A percentile compares a stretch with the other conserved stretches of the same genome.
These are phyloP conservation scores for Malurus cyaneus DNA, from an alignment of 2,113 vertebrate species.

Conservation along the genomic window DNA sequence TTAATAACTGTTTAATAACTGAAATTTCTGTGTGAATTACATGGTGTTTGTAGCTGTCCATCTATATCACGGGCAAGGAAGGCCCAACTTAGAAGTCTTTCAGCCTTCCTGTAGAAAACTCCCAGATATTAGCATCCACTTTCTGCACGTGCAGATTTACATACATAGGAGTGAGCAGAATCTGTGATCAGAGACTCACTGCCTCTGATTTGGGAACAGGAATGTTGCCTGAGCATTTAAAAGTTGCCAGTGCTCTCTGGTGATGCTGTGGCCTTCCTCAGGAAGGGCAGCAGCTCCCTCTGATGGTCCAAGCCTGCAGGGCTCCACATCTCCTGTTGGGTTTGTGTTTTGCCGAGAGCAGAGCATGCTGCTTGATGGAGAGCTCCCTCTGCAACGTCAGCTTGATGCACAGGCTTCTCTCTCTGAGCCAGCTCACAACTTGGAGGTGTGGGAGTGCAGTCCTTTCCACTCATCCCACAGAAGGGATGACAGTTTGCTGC, in stretches of 20 bases:
- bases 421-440: background rate
- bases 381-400: background rate
- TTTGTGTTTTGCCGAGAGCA: background rate
- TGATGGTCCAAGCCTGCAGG: conserved; percentile 44
- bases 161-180: background rate
- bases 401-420: background rate
- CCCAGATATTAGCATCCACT: background rate
- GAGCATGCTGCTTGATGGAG: background rate
- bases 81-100: background rate
- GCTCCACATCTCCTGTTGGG: background rate
- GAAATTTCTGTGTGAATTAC: background rate
- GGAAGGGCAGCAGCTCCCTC: conserved; percentile 69
- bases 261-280: background rate
- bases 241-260: background rate
- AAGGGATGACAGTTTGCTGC: background rate
- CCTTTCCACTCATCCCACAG: background rate
- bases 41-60: background rate
- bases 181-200: background rate
- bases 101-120: background rate
- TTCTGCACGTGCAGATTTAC: background rate
- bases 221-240: background rate
- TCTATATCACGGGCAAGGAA: background rate
- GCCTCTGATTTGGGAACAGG: background rate
- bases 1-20: no score
- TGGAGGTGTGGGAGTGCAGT: background rate